phyloP scores from a whole-genome alignment of 2,797 vertebrate genomes.

The Choloepus didactylus region DNA sequence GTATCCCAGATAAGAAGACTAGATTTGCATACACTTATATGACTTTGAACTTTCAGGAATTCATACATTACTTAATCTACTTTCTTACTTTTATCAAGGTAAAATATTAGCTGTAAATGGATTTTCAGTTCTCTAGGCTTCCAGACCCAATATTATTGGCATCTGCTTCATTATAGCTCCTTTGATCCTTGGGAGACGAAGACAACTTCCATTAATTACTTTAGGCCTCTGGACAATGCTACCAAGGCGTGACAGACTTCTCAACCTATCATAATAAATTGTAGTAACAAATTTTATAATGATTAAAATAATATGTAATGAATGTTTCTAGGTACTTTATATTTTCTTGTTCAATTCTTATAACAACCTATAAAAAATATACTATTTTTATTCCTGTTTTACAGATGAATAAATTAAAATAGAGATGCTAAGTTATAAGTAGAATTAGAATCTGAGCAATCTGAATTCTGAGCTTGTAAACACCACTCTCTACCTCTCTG shows the following conservation, averaged over 20 bases:
- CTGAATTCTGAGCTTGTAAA: background rate
- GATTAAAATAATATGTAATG: background rate
- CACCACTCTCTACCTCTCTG: background rate
- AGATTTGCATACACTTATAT: background rate
- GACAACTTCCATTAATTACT: background rate
- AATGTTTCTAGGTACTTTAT: background rate
- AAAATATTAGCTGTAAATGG: background rate
- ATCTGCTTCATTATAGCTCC: background rate
- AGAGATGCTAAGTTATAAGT: background rate
- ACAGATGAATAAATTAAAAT: background rate
- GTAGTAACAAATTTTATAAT: background rate
- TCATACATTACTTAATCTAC: background rate
- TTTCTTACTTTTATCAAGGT: background rate
- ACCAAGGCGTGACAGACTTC: background rate
- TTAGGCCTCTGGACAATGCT: background rate
- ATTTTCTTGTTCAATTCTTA: background rate
- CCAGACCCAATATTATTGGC: background rate
- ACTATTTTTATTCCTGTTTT: slow-evolving; percentile 12
- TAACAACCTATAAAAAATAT: background rate
- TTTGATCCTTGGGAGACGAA: background rate
- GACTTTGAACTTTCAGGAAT: background rate
- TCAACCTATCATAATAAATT: background rate
- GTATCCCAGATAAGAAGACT: background rate
- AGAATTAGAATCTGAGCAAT: background rate
- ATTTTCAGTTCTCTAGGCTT: background rate